A percentile compares a stretch with the other conserved stretches of the same genome.
Evolutionary conservation across 2,797 vertebrate species (phyloP).

Genomic region (Sebastes ruberrimus): DNA sequence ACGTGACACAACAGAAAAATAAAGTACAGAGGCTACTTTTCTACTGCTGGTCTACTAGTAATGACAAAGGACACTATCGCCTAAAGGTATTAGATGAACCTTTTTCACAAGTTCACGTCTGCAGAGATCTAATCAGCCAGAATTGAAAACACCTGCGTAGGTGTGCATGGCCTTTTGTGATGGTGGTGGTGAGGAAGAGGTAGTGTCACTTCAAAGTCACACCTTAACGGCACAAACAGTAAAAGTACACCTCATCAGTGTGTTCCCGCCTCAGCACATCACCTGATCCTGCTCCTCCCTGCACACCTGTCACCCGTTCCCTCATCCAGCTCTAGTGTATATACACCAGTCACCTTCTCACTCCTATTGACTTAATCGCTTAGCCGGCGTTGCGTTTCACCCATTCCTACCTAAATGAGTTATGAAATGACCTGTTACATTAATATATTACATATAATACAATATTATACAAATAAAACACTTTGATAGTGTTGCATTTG

Average conservation of each 20-base stretch:
- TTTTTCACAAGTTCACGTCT: not conserved
- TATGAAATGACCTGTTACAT: no score
- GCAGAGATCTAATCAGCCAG: not conserved
- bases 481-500: not conserved
- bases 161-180: not conserved
- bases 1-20: not conserved
- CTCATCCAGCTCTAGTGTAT: not conserved
- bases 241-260: not conserved
- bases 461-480: not conserved
- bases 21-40: not conserved
- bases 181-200: not conserved
- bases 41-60: not conserved
- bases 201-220: not conserved
- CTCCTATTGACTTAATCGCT: slow-evolving; percentile 3
- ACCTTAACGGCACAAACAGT: not conserved
- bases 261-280: not conserved
- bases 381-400: not conserved
- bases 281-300: slow-evolving; percentile 14
- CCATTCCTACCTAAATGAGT: no score
- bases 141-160: not conserved
- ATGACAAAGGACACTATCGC: no score
- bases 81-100: not conserved
- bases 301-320: not conserved
- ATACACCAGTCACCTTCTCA: not conserved
- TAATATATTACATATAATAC: not conserved